These are phyloP conservation scores for Parnassius apollo DNA, from an alignment of 2,888 invertebrate genomes.

Conservation along the genomic window DNA sequence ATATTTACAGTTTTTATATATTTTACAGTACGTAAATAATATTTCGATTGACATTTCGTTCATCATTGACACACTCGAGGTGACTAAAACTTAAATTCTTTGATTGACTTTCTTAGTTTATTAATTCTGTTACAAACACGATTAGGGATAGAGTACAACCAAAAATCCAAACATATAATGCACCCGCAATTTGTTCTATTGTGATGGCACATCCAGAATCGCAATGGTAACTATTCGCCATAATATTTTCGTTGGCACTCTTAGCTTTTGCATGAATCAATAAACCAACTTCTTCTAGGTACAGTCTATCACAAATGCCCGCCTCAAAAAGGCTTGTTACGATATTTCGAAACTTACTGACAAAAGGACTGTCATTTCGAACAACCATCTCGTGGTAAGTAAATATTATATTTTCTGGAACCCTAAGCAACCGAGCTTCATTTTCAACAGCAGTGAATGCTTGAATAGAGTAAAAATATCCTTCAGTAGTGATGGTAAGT, in stretches of 20 bases:
- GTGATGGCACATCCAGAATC: constrained; percentile 56
- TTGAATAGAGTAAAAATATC: constrained; percentile 47
- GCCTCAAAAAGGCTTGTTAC: constrained; percentile 53
- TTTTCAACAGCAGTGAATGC: constrained; percentile 47
- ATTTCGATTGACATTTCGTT: not conserved
- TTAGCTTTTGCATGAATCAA: constrained; percentile 46
- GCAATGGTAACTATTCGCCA: constrained; percentile 57
- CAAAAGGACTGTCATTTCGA: constrained; percentile 44
- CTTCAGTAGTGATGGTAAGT: constrained; percentile 49
- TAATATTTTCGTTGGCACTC: constrained; percentile 45
- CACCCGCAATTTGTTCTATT: constrained; percentile 49
- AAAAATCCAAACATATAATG: constrained; percentile 52
- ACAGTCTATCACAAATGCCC: constrained; percentile 58
- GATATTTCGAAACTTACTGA: constrained; percentile 41
- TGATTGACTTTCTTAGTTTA: constrained; percentile 2
- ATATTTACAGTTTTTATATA: no score
- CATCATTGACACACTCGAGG: no score
- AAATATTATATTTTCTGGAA: constrained; percentile 48
- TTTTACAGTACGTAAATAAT: not conserved
- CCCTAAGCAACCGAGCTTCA: constrained; percentile 53
- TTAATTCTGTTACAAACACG: constrained; percentile 50
- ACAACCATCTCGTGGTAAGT: constrained; percentile 65
- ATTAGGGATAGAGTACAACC: constrained; percentile 49
- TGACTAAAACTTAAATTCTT: not conserved
- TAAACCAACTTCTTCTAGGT: constrained; percentile 53